Conservation (phyloP, 2,113 vertebrate genomes). For the Laticauda laticaudata region DNA sequence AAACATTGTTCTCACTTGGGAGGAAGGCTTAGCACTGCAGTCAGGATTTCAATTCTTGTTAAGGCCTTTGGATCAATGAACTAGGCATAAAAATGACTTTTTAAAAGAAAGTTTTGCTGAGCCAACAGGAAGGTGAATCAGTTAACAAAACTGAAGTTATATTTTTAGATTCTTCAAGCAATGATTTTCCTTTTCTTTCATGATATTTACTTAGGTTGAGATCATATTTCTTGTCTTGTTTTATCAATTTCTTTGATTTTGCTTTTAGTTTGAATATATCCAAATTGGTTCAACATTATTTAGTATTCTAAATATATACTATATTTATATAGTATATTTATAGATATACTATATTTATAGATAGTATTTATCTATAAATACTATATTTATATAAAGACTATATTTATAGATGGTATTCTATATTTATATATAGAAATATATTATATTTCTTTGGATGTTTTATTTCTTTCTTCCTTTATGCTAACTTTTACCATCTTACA, state of each 20-base stretch:
- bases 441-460: neutral
- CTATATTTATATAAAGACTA: too few species aligned
- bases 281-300: neutral
- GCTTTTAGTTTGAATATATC: neutral
- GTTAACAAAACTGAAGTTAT: neutral
- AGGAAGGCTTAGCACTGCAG: slow-evolving; percentile 16
- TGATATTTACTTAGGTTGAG: neutral
- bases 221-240: neutral
- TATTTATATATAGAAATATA: too few species aligned
- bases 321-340: too few species aligned
- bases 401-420: too few species aligned
- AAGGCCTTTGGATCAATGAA: slow-evolving; percentile 25
- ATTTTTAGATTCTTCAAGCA: neutral
- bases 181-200: neutral
- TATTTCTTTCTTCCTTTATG: neutral
- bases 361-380: too few species aligned
- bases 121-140: neutral
- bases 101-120: slow-evolving; percentile 19
- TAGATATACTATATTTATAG: too few species aligned
- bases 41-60: slow-evolving; percentile 19
- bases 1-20: neutral
- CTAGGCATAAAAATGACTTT: slow-evolving; percentile 12
- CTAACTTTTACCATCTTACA: neutral
- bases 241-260: neutral
- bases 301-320: neutral